Evolutionary conservation across 2,888 invertebrate species (phyloP).

Genomic region (Acrobasis consociella): DNA sequence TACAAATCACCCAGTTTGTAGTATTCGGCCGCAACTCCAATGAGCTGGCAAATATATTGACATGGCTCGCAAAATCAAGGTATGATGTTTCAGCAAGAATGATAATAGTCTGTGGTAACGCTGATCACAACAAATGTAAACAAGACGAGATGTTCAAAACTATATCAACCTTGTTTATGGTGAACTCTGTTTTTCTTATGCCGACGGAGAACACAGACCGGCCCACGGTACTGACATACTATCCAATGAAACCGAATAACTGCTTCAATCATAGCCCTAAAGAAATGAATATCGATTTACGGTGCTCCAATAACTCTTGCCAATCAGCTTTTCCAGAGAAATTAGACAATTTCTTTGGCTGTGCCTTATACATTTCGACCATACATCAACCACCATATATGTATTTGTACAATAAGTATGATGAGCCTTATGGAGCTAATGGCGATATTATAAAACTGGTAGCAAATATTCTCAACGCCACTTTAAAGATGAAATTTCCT

Average conservation of each 20-base stretch:
- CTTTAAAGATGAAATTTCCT: constrained; percentile 47
- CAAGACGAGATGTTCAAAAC: constrained; percentile 46
- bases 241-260: constrained; percentile 41
- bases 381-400: constrained; percentile 61
- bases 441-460: constrained; percentile 52
- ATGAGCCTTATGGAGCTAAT: constrained; percentile 48
- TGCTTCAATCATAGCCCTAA: constrained; percentile 46
- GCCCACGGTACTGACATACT: constrained; percentile 42
- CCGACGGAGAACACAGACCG: constrained; percentile 31
- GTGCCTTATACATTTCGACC: constrained; percentile 53
- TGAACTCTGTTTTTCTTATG: constrained; percentile 52
- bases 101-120: constrained; percentile 49
- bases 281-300: constrained; percentile 40
- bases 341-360: constrained; percentile 48
- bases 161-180: constrained; percentile 39
- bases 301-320: constrained; percentile 37
- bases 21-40: constrained; percentile 47
- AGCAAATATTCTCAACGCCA: constrained; percentile 51
- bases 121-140: constrained; percentile 42
- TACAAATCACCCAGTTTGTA: constrained; percentile 47
- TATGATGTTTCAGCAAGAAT: constrained; percentile 54
- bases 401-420: constrained; percentile 46
- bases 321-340: constrained; percentile 44
- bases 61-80: constrained; percentile 42
- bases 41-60: constrained; percentile 44